phyloP scores from a whole-genome alignment of 2,113 vertebrate genomes.

The Mandrillus leucophaeus region DNA sequence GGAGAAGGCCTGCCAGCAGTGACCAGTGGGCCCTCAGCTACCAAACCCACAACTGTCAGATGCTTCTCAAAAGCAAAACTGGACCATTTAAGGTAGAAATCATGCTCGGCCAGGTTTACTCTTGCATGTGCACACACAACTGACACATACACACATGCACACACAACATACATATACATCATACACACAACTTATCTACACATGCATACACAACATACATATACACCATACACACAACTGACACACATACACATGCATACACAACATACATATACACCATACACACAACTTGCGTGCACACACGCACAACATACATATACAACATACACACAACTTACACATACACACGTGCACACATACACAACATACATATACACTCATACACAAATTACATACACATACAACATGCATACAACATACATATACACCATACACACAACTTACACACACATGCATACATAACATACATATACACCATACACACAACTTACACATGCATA shows the following conservation, averaged over 20 bases:
- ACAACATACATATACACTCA: too few species aligned
- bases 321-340: accelerated
- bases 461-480: too few species aligned
- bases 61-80: background rate
- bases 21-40: background rate
- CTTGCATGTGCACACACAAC: accelerated
- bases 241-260: too few species aligned
- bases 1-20: background rate
- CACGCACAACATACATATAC: background rate
- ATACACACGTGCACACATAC: background rate
- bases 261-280: too few species aligned
- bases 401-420: too few species aligned
- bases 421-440: too few species aligned
- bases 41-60: background rate
- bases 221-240: too few species aligned
- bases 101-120: background rate
- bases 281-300: too few species aligned
- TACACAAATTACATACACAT: too few species aligned
- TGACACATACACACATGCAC: background rate
- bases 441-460: too few species aligned
- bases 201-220: too few species aligned
- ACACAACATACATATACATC: background rate
- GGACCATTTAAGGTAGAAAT: background rate
- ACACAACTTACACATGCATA: too few species aligned
- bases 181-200: background rate